Evolutionary conservation across 2,888 invertebrate genomes (phyloP).

Genomic region (Heliconius cydno): DNA sequence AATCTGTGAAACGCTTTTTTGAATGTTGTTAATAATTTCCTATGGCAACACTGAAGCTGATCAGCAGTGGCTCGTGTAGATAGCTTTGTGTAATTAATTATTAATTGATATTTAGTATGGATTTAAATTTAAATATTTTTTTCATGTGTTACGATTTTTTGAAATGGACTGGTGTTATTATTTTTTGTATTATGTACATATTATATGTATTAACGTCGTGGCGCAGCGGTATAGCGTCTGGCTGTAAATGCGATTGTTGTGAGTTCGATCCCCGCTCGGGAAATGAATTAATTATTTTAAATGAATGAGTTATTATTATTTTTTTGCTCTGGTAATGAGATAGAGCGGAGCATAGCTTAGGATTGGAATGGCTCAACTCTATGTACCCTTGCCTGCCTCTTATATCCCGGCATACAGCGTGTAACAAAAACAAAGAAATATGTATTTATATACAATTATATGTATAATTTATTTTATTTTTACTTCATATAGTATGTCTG

Average conservation of each 20-base stretch:
- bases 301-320: not conserved
- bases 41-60: conserved; percentile 58
- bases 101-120: conserved; percentile 78
- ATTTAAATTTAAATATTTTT: conserved; percentile 56
- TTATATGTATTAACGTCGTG: not conserved
- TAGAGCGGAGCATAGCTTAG: not conserved
- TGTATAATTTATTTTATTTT: not conserved
- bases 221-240: too few species aligned
- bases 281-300: too few species aligned
- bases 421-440: not conserved
- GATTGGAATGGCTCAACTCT: not conserved
- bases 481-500: not conserved
- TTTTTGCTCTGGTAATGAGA: not conserved
- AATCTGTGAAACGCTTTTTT: conserved; percentile 26
- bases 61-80: conserved; percentile 80
- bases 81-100: conserved; percentile 80
- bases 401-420: not conserved
- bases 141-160: conserved; percentile 12
- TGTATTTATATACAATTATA: not conserved
- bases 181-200: conserved; percentile 2
- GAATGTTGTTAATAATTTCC: conserved; percentile 34
- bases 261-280: not conserved
- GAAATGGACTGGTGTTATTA: not conserved
- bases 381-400: not conserved
- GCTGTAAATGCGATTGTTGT: too few species aligned